Evolutionary conservation across 2,797 vertebrate genomes (phyloP).

Genomic region (Lates japonicus): DNA sequence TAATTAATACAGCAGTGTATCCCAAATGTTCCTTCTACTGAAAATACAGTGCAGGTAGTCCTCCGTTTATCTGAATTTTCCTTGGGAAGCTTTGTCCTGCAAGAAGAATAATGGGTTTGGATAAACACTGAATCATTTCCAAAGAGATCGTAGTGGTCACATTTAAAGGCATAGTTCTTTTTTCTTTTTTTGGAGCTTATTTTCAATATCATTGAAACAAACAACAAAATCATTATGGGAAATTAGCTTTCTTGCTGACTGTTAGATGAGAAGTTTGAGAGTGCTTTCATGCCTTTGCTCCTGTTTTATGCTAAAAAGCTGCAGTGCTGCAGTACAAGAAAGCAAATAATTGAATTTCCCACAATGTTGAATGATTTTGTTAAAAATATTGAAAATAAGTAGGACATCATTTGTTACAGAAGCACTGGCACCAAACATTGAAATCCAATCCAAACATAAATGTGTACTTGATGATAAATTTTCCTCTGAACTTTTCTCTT

Average conservation of each 20-base stretch:
- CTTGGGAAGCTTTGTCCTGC: background rate
- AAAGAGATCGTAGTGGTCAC: background rate
- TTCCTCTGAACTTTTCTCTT: background rate
- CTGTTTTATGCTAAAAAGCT: background rate
- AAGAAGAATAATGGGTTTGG: no score
- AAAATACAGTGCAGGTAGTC: no score
- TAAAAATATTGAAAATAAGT: background rate
- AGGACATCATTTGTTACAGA: background rate
- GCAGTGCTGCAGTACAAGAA: no score
- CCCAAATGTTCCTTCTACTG: no score
- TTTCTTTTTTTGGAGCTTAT: background rate
- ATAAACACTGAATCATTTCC: background rate
- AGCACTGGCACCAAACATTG: background rate
- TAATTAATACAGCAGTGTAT: no score
- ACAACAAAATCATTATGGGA: no score
- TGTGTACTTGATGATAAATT: background rate
- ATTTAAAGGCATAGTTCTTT: background rate
- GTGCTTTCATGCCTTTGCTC: background rate
- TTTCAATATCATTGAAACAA: rapidly evolving
- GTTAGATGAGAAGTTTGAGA: background rate
- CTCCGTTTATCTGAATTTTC: background rate
- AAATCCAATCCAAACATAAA: background rate
- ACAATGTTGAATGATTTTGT: background rate
- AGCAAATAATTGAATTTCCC: background rate
- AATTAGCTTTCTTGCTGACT: background rate